Evolutionary conservation across 2,888 invertebrate genomes (phyloP).

Genomic region (Cephus spinipes): DNA sequence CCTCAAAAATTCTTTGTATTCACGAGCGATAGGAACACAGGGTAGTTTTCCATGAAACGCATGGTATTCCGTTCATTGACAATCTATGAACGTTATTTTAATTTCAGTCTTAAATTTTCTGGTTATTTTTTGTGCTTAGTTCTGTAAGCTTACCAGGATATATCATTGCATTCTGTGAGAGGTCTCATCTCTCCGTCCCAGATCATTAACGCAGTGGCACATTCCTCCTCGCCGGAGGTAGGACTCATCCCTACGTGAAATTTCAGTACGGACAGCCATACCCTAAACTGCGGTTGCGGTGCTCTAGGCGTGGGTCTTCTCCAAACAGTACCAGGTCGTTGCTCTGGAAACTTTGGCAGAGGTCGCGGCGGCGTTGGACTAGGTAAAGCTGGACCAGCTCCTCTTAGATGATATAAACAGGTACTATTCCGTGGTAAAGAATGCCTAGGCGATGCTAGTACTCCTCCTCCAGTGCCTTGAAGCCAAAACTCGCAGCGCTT

Average conservation of each 20-base stretch:
- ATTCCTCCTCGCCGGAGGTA: constrained; percentile 80
- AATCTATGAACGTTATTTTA: too few species aligned
- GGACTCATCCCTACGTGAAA: constrained; percentile 82
- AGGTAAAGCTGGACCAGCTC: constrained; percentile 69
- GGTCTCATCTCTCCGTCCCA: constrained; percentile 82
- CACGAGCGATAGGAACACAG: background rate
- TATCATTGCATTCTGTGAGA: constrained; percentile 83
- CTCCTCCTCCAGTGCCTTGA: constrained; percentile 82
- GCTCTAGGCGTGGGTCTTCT: constrained; percentile 69
- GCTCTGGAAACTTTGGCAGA: constrained; percentile 63
- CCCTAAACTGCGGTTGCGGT: constrained; percentile 78
- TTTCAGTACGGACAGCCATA: constrained; percentile 89
- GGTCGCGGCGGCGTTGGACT: constrained; percentile 68
- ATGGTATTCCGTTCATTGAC: too few species aligned
- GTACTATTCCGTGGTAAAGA: constrained; percentile 89
- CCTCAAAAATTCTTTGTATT: background rate
- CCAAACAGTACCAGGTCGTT: constrained; percentile 65
- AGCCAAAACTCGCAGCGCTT: constrained; percentile 92
- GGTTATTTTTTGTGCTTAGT: background rate
- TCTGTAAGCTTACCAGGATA: constrained; percentile 76
- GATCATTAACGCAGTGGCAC: constrained; percentile 85
- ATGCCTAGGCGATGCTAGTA: constrained; percentile 86
- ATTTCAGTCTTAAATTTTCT: background rate
- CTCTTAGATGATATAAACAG: constrained; percentile 86
- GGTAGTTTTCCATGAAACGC: too few species aligned